Percentiles rank a stretch among this genome's conserved stretches.
These are phyloP conservation scores for Rhabdophis nuchalis DNA, from an alignment of 2,797 vertebrate genomes.

Conservation along the genomic window DNA sequence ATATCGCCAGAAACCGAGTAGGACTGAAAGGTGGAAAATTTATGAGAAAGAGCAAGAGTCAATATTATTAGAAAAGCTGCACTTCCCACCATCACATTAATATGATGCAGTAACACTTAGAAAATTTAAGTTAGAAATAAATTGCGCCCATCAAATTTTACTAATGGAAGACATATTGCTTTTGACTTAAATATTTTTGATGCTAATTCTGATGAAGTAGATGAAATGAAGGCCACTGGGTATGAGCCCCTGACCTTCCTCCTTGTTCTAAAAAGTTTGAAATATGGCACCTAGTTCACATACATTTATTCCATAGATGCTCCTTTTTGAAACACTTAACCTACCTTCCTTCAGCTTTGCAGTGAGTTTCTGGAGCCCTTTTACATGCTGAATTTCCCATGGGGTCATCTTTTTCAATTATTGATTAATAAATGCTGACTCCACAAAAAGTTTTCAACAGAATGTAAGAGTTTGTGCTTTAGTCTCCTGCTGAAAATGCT, in stretches of 20 bases:
- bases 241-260: not conserved
- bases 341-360: constrained; percentile 37
- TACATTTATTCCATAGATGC: not conserved
- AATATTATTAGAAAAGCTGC: not conserved
- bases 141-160: not conserved
- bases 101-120: not conserved
- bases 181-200: not conserved
- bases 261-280: not conserved
- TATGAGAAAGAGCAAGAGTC: not conserved
- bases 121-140: not conserved
- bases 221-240: not conserved
- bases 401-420: constrained; percentile 46
- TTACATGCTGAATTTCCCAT: constrained; percentile 45
- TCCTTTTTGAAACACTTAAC: not conserved
- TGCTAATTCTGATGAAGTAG: not conserved
- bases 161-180: not conserved
- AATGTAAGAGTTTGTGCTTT: constrained; percentile 39
- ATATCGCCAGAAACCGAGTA: not conserved
- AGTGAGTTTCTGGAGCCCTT: not conserved
- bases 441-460: constrained; percentile 32
- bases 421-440: constrained; percentile 24
- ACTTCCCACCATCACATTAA: too few species aligned
- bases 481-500: constrained; percentile 45
- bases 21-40: not conserved
- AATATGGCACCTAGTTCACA: not conserved